A percentile compares a stretch with the other conserved stretches of the same genome.
Conservation (phyloP, 2,113 vertebrate genomes). For the Pterocles burchelli region DNA sequence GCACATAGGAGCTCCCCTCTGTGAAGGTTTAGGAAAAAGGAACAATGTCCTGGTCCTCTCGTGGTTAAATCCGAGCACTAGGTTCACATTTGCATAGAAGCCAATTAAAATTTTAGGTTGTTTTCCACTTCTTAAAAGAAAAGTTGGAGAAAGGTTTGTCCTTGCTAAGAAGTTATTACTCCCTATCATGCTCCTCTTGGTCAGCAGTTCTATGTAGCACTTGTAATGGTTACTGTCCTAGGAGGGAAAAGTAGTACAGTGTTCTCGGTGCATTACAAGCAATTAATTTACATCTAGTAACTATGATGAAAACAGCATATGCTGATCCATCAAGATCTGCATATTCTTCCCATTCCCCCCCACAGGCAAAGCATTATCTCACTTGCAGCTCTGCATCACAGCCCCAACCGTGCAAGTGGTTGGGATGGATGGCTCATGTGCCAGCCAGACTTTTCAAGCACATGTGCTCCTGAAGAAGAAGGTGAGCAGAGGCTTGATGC, state of each 20-base stretch:
- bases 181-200: not conserved
- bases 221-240: not conserved
- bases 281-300: not conserved
- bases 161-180: not conserved
- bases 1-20: not conserved
- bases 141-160: not conserved
- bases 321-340: not conserved
- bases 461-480: not conserved
- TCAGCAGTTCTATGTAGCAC: not conserved
- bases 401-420: not conserved
- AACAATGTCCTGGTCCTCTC: not conserved
- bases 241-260: not conserved
- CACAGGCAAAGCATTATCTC: not conserved
- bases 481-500: not conserved
- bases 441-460: not conserved
- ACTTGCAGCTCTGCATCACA: not conserved
- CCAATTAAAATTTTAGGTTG: not conserved
- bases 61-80: not conserved
- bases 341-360: not conserved
- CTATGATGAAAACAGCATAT: not conserved
- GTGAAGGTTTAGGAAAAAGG: not conserved
- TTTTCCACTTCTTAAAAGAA: not conserved
- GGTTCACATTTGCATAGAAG: not conserved
- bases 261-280: not conserved
- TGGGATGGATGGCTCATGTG: rapidly evolving